Percentiles rank a stretch among this genome's conserved stretches.
These are phyloP conservation scores for Andrena bicolor DNA, from an alignment of 2,888 invertebrate genomes.

Conservation along the genomic window DNA sequence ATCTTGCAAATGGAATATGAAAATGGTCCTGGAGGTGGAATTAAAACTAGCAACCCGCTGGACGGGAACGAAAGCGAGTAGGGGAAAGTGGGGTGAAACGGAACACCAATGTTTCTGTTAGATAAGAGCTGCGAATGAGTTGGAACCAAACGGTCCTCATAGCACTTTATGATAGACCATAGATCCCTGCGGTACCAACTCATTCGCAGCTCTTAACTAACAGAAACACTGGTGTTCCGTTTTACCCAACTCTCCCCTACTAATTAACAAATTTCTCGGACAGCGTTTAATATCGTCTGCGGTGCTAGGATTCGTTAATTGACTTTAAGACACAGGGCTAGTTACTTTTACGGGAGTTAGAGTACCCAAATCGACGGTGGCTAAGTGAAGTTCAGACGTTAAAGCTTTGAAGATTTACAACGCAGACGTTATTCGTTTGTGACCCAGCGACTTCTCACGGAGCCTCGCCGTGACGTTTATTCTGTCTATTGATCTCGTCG, in stretches of 20 bases:
- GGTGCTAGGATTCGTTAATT: background rate
- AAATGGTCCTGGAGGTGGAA: background rate
- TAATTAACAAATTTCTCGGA: background rate
- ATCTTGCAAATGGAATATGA: background rate
- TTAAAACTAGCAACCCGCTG: background rate
- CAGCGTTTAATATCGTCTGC: constrained; percentile 34
- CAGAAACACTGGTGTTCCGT: too few relatives aligned
- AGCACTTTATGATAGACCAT: too few relatives aligned
- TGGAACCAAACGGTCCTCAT: too few relatives aligned
- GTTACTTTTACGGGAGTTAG: too few relatives aligned
- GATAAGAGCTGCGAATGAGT: too few relatives aligned
- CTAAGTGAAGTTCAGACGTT: background rate
- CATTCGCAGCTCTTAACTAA: too few relatives aligned
- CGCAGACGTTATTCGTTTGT: background rate
- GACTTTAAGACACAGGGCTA: too few relatives aligned
- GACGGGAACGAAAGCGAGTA: background rate
- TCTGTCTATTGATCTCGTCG: constrained; percentile 6
- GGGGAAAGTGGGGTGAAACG: too few relatives aligned
- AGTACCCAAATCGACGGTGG: background rate
- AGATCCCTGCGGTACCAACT: too few relatives aligned
- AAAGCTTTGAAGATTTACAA: too few relatives aligned
- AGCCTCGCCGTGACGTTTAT: background rate
- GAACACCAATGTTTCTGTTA: too few relatives aligned
- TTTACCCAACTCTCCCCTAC: too few relatives aligned
- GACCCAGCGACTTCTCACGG: background rate